Conservation (phyloP, 2,797 vertebrate species). For the Arremon brunneinucha region DNA sequence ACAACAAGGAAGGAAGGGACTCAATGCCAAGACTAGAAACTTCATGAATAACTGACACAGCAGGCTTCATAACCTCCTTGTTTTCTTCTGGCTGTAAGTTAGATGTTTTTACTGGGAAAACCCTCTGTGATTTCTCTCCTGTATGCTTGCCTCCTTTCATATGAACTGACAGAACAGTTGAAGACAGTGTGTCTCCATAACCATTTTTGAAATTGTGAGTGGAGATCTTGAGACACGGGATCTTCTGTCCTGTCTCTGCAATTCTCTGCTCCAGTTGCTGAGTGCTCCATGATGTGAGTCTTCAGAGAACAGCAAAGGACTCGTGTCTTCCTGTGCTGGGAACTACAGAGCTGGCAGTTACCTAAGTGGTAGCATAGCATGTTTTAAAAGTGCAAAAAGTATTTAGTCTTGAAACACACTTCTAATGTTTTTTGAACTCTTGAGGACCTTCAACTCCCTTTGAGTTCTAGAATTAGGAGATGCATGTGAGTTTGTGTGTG, state of each 20-base stretch:
- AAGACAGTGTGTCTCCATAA: neutral
- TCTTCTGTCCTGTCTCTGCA: neutral
- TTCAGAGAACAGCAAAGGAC: neutral
- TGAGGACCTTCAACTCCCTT: neutral
- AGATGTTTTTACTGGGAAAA: neutral
- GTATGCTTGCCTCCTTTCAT: neutral
- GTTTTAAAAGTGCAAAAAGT: neutral
- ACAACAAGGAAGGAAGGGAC: neutral
- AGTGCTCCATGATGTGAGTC: neutral
- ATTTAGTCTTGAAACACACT: neutral
- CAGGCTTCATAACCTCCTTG: neutral
- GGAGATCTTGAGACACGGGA: neutral
- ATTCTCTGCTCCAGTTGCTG: neutral
- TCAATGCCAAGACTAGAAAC: neutral
- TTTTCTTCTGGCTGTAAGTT: neutral
- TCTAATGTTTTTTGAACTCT: neutral
- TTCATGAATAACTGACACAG: neutral
- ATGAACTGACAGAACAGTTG: neutral
- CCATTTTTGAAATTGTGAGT: neutral
- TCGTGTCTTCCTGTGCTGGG: neutral
- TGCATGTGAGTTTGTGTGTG: rapidly evolving
- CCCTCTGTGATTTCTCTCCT: neutral
- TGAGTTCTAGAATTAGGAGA: neutral
- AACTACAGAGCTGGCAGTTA: neutral
- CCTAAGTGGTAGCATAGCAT: neutral